Conservation (phyloP, 1,140 invertebrate genomes). For the Atopsyche davidsoni region DNA sequence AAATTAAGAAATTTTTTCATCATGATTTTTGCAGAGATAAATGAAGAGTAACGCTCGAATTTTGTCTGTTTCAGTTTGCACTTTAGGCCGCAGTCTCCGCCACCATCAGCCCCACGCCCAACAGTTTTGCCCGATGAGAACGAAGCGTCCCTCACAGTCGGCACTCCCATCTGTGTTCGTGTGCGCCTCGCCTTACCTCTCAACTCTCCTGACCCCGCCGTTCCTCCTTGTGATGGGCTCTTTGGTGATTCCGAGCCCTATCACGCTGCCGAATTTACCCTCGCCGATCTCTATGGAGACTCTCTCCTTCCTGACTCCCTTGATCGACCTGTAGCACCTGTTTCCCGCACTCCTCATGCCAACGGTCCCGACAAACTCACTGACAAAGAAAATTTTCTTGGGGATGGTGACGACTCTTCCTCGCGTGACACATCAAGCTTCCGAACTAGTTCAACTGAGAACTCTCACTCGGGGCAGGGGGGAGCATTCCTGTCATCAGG, state of each 20-base stretch:
- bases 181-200: slow-evolving; percentile 38
- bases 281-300: slow-evolving; percentile 41
- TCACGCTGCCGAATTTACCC: slow-evolving; percentile 45
- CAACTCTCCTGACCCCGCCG: slow-evolving; percentile 30
- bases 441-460: slow-evolving; percentile 10
- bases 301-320: slow-evolving; percentile 28
- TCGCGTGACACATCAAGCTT: neutral
- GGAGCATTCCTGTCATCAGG: slow-evolving; percentile 26
- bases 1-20: too few relatives aligned
- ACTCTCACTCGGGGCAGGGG: slow-evolving; percentile 24
- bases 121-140: slow-evolving; percentile 35
- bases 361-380: slow-evolving; percentile 19
- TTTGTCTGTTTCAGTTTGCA: slow-evolving; percentile 54
- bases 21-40: too few relatives aligned
- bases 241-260: slow-evolving; percentile 44
- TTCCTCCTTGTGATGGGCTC: slow-evolving; percentile 37
- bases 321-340: slow-evolving; percentile 11
- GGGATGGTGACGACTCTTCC: slow-evolving; percentile 1
- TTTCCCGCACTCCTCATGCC: too few relatives aligned
- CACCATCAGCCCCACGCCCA: slow-evolving; percentile 28
- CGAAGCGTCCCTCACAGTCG: slow-evolving; percentile 42
- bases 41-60: neutral
- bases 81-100: slow-evolving; percentile 63
- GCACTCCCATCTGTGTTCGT: slow-evolving; percentile 54
- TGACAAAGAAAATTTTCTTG: neutral